Evolutionary conservation across 2,113 vertebrate genomes (phyloP), one percentile per base, ranked within the genome.

Genomic region (Nycticebus coucang): DNA sequence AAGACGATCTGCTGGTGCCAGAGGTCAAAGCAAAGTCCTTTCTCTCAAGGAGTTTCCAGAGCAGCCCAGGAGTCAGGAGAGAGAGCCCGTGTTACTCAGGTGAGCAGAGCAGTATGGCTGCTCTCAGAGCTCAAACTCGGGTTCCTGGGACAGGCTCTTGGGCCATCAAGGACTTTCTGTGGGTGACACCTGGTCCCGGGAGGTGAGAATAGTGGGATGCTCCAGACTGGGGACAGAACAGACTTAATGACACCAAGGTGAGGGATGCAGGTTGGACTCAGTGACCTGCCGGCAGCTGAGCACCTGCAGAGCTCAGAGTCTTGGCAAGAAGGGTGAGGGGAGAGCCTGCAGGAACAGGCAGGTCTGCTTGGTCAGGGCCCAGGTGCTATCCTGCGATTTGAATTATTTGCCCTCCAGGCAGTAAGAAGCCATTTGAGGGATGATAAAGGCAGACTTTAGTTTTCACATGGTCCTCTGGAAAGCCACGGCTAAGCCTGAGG

Each of bases 1-100:
- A 37, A 53, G 62, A 12, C 2, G 0, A 0, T 21, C 13, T 0
- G 0, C 17, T 22, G 12, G 60, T 59, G 2, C 11, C 55, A 7
- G 9, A 69, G 7, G 57, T 50, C 21, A 45, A 66, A 64, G 60
- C 53, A 50, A 30, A 21, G 21, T 24, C 28, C 18, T 14, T 78
- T 50, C 33, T 22, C 22, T 72, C 2, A 5, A 66, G 21, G 17
- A 41, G 35, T 0, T 10, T 5, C 21, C 14, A 7, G 2, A 4
- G 7, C 0, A 10, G 33, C 0, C 1, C 13, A 28, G 37, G 33
- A 30, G 37, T 24, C 77, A 57, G 59, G 7, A 10, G 14, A 66
- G 26, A 50, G 21, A 21, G 19, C 2, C 22, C 13, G 19, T 7
- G 21, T 5, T 28, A 2, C 10, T 35, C 2, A 15, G n/a, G 19